A percentile compares a stretch with the other conserved stretches of the same genome.
These are phyloP conservation scores for Drosophila sordidula DNA, from an alignment of 2,888 invertebrate genomes.

Conservation along the genomic window DNA sequence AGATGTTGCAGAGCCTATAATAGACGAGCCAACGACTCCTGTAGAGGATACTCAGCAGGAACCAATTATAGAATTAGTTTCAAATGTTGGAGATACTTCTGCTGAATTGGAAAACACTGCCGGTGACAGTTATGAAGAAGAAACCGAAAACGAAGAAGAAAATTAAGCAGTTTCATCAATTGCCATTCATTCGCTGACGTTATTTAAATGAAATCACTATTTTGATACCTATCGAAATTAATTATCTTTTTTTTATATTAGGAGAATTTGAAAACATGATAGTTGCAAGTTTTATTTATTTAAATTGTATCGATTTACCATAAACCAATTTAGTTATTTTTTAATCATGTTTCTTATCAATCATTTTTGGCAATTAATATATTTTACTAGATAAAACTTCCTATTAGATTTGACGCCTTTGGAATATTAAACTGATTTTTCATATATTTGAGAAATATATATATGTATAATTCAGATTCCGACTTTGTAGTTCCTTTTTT, in stretches of 20 bases:
- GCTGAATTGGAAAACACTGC: constrained; percentile 49
- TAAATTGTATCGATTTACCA: constrained; percentile 12
- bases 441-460: constrained; percentile 40
- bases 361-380: constrained; percentile 22
- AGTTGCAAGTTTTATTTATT: constrained; percentile 4
- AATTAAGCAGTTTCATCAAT: constrained; percentile 27
- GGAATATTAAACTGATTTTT: constrained; percentile 23
- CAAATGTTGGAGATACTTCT: constrained; percentile 56
- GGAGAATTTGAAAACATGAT: constrained; percentile 19
- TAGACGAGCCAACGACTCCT: constrained; percentile 83
- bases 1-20: constrained; percentile 84
- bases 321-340: constrained; percentile 19
- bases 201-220: constrained; percentile 17
- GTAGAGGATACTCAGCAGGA: constrained; percentile 64
- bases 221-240: constrained; percentile 21
- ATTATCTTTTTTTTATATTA: constrained; percentile 18
- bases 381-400: constrained; percentile 20
- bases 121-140: constrained; percentile 63
- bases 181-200: constrained; percentile 8
- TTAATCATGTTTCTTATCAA: constrained; percentile 21
- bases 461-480: constrained; percentile 28
- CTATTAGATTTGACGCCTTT: constrained; percentile 17
- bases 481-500: not conserved
- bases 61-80: constrained; percentile 72
- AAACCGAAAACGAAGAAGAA: constrained; percentile 65